phyloP scores from a whole-genome alignment of 2,888 invertebrate genomes.

The Colletes collaris region DNA sequence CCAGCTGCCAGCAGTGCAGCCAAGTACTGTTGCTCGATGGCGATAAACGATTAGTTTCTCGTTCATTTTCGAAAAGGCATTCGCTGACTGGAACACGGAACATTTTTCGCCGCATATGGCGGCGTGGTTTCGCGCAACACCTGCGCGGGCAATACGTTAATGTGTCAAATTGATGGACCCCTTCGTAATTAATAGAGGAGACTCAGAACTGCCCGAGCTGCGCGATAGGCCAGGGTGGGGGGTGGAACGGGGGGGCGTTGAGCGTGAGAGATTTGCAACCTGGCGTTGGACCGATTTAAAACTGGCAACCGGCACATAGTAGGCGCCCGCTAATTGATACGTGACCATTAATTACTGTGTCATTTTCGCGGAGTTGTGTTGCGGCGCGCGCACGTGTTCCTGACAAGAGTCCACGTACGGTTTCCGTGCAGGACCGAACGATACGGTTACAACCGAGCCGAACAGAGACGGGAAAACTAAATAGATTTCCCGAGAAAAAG shows the following conservation, averaged over 20 bases:
- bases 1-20: background rate
- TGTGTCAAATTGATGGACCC: slow-evolving; percentile 82
- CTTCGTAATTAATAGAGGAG: slow-evolving; percentile 81
- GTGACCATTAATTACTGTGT: slow-evolving; percentile 82
- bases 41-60: slow-evolving; percentile 54
- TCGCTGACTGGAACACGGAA: slow-evolving; percentile 52
- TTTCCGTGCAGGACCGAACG: slow-evolving; percentile 31
- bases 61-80: slow-evolving; percentile 57
- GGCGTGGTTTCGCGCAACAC: slow-evolving; percentile 76
- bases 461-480: slow-evolving; percentile 26
- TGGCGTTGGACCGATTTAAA: slow-evolving; percentile 75
- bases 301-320: slow-evolving; percentile 73
- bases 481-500: slow-evolving; percentile 10
- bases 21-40: slow-evolving; percentile 6
- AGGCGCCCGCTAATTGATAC: slow-evolving; percentile 80
- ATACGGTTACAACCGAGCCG: slow-evolving; percentile 1
- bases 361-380: slow-evolving; percentile 79
- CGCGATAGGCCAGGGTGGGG: slow-evolving; percentile 18
- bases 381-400: slow-evolving; percentile 78
- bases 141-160: slow-evolving; percentile 82
- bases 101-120: slow-evolving; percentile 70
- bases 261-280: slow-evolving; percentile 63
- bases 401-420: slow-evolving; percentile 72
- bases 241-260: slow-evolving; percentile 5
- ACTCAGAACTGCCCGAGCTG: slow-evolving; percentile 43